phyloP scores from a whole-genome alignment of 1,140 invertebrate species.

The Coelopa frigida region DNA sequence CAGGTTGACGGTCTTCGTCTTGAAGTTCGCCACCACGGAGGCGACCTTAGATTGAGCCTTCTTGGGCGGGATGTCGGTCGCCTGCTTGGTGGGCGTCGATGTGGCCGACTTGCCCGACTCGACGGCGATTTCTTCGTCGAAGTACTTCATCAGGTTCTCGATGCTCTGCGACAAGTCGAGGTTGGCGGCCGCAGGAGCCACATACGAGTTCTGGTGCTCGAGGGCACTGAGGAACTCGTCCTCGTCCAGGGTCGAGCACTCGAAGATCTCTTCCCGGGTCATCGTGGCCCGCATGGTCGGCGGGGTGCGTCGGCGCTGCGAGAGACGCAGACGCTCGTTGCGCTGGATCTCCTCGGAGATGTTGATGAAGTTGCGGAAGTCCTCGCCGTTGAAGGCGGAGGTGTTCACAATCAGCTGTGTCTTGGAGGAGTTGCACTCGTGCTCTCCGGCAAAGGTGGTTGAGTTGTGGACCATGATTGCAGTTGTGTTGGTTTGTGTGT shows the following conservation, averaged over 20 bases:
- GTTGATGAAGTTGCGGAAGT: constrained; percentile 25
- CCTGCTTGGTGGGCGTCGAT: constrained; percentile 23
- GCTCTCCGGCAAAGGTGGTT: constrained; percentile 15
- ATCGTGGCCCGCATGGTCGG: constrained; percentile 23
- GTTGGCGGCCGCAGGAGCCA: constrained; percentile 19
- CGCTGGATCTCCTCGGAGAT: constrained; percentile 30
- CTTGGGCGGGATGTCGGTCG: too few species aligned
- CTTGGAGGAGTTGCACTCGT: constrained; percentile 14
- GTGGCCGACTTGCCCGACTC: background rate
- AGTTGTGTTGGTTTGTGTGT: background rate
- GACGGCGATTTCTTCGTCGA: constrained; percentile 34
- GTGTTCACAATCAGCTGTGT: constrained; percentile 28
- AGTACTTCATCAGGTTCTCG: constrained; percentile 38
- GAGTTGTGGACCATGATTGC: constrained; percentile 33
- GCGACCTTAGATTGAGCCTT: constrained; percentile 34
- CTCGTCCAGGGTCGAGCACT: constrained; percentile 30
- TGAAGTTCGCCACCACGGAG: constrained; percentile 28
- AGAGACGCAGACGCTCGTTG: constrained; percentile 21
- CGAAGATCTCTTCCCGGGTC: constrained; percentile 36
- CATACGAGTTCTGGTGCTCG: constrained; percentile 32
- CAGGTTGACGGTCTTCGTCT: background rate
- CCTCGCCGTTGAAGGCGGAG: constrained; percentile 25
- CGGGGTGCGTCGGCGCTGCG: constrained; percentile 9
- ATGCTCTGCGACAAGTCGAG: constrained; percentile 30
- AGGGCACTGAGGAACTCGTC: constrained; percentile 30